Conservation (phyloP, 2,888 invertebrate species). For the Euzophera pinguis region DNA sequence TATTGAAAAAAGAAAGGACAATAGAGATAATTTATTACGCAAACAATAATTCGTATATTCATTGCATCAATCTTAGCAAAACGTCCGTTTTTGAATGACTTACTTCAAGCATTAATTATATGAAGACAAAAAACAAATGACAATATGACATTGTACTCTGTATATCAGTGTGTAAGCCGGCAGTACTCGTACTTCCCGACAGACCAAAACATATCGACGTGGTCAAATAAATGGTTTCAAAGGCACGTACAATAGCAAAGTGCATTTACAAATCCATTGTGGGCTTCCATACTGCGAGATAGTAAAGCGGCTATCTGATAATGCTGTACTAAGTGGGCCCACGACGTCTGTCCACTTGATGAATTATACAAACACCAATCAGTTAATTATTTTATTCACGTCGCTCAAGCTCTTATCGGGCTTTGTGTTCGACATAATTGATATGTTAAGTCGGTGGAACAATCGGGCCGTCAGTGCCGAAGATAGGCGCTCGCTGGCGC, state of each 20-base stretch:
- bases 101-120: too few relatives aligned
- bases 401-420: conserved; percentile 71
- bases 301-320: conserved; percentile 60
- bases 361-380: conserved; percentile 79
- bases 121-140: conserved; percentile 22
- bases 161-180: conserved; percentile 19
- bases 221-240: conserved; percentile 45
- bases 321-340: conserved; percentile 64
- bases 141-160: conserved; percentile 28
- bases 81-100: too few relatives aligned
- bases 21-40: too few relatives aligned
- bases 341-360: conserved; percentile 58
- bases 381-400: conserved; percentile 79
- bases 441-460: conserved; percentile 76
- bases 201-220: conserved; percentile 40
- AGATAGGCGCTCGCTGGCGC: conserved; percentile 37
- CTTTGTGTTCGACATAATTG: conserved; percentile 77
- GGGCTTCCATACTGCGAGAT: conserved; percentile 44
- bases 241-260: conserved; percentile 50
- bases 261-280: conserved; percentile 67
- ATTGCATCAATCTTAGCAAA: too few relatives aligned
- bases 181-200: conserved; percentile 32
- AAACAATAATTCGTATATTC: too few relatives aligned
- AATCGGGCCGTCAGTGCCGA: conserved; percentile 61
- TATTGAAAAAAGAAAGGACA: too few relatives aligned